Conservation (phyloP, 1,140 invertebrate genomes). For the Ceratina japonica region DNA sequence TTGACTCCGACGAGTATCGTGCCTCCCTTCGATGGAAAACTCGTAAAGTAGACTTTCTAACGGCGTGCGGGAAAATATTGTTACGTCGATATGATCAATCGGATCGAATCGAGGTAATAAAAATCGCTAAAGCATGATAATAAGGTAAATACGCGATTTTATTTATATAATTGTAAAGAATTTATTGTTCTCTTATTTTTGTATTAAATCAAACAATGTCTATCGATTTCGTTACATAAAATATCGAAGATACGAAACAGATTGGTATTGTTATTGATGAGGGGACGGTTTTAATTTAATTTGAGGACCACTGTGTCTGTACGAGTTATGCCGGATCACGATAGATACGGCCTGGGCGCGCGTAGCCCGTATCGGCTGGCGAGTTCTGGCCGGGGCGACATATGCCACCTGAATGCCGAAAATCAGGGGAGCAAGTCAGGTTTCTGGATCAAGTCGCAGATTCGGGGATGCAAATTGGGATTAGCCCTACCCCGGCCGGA, state of each 20-base stretch:
- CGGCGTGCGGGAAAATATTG: background rate
- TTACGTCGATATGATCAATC: no score
- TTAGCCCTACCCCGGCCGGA: slow-evolving; percentile 50
- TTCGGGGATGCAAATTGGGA: slow-evolving; percentile 71
- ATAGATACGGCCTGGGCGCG: background rate
- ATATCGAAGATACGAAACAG: no score
- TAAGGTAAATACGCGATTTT: no score
- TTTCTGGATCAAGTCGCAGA: slow-evolving; percentile 71
- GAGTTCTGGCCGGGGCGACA: slow-evolving; percentile 65
- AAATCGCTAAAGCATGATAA: no score
- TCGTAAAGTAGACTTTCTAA: background rate
- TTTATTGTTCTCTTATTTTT: no score
- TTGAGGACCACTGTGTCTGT: slow-evolving; percentile 71
- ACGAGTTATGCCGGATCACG: slow-evolving; percentile 70
- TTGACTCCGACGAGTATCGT: slow-evolving; percentile 2
- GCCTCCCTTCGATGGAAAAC: background rate
- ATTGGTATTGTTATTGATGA: no score
- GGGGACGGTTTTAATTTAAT: background rate
- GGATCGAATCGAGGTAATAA: no score
- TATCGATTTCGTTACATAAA: no score
- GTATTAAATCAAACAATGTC: no score
- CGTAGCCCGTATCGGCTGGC: slow-evolving; percentile 43
- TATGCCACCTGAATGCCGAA: slow-evolving; percentile 76
- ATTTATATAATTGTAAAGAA: no score
- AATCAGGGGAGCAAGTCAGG: slow-evolving; percentile 75